Evolutionary conservation across 2,113 vertebrate species (phyloP).

Genomic region (Podarcis raffonei): DNA sequence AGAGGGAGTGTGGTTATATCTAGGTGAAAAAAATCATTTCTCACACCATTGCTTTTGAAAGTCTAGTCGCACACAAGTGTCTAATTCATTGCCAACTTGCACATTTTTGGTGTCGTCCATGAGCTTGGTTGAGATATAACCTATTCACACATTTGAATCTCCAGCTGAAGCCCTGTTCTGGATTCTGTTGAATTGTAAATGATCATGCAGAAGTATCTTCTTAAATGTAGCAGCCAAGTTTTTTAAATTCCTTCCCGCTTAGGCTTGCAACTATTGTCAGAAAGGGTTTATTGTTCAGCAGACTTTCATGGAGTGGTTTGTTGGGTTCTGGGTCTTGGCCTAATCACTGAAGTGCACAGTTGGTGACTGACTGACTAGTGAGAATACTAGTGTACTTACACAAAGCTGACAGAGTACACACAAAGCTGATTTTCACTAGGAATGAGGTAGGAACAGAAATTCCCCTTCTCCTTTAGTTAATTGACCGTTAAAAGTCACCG

Average conservation of each 20-base stretch:
- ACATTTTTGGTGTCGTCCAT: not conserved
- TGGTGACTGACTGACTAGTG: not conserved
- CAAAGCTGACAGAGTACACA: too few species aligned
- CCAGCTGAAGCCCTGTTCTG: not conserved
- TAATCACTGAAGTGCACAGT: not conserved
- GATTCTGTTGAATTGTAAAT: not conserved
- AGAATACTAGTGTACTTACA: not conserved
- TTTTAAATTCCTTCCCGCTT: too few species aligned
- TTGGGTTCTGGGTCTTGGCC: not conserved
- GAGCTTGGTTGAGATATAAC: not conserved
- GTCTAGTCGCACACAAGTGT: not conserved
- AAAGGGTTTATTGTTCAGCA: not conserved
- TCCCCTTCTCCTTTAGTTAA: not conserved
- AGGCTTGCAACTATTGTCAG: not conserved
- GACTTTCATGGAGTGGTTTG: not conserved
- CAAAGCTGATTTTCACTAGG: too few species aligned
- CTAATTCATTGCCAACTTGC: slow-evolving; percentile 11
- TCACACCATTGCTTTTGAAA: slow-evolving; percentile 14
- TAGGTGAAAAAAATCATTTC: not conserved
- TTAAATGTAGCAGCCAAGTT: not conserved
- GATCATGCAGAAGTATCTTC: not conserved
- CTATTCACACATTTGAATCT: not conserved
- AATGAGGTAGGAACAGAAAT: not conserved
- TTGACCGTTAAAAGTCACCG: not conserved
- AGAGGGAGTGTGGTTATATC: too few species aligned